Conservation (phyloP, 2,797 vertebrate species). For the Pangasius djambal region DNA sequence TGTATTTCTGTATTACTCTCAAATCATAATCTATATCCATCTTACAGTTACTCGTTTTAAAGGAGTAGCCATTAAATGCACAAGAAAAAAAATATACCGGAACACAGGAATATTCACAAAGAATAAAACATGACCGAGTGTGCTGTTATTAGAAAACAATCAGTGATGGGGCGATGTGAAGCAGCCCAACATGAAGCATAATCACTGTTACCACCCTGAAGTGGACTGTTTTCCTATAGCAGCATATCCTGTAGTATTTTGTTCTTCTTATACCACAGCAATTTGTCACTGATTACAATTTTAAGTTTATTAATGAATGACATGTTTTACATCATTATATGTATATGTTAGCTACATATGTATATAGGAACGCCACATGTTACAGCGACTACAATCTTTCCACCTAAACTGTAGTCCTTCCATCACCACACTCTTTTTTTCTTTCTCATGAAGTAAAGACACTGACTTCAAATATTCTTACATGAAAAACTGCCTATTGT, state of each 20-base stretch:
- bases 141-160: background rate
- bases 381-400: background rate
- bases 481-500: background rate
- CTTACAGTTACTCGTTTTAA: background rate
- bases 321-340: background rate
- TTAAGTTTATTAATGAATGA: background rate
- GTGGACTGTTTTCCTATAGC: background rate
- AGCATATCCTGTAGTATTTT: background rate
- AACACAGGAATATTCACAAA: too few relatives aligned
- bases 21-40: background rate
- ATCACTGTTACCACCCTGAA: background rate
- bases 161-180: background rate
- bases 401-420: background rate
- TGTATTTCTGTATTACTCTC: background rate
- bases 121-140: background rate
- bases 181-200: background rate
- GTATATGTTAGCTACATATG: background rate
- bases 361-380: background rate
- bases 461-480: background rate
- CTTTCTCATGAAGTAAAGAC: background rate
- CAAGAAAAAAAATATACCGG: background rate
- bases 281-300: background rate
- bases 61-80: background rate
- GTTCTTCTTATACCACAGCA: background rate
- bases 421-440: background rate